These are phyloP conservation scores for Neoarius graeffei DNA, from an alignment of 2,113 vertebrate genomes.

Conservation along the genomic window DNA sequence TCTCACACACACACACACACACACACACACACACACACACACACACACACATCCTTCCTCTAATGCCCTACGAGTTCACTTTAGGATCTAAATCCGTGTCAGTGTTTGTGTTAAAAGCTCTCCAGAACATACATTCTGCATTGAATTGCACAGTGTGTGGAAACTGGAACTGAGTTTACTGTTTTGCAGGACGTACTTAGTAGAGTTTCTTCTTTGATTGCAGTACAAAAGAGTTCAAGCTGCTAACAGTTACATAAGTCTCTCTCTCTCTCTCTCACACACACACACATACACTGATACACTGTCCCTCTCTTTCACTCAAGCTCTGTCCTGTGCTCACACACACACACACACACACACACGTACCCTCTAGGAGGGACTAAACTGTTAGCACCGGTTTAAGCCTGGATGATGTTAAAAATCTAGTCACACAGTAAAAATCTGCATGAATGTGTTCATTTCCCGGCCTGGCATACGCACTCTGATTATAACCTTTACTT, in stretches of 20 bases:
- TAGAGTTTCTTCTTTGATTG: neutral
- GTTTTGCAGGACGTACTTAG: neutral
- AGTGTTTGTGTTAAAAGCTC: neutral
- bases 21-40: neutral
- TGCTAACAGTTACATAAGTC: neutral
- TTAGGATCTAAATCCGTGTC: neutral
- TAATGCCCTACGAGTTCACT: neutral
- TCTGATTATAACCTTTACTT: neutral
- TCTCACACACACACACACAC: neutral
- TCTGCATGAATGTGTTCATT: neutral
- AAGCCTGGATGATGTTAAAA: neutral
- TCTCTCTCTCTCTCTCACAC: conserved; percentile 1
- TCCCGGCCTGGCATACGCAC: too few species aligned
- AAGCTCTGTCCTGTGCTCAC: conserved; percentile 28
- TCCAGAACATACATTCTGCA: neutral
- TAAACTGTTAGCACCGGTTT: neutral
- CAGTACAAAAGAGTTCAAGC: neutral
- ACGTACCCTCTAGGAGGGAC: conserved; percentile 35
- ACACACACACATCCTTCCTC: conserved; percentile 11
- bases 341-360: conserved; percentile 56
- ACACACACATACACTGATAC: conserved; percentile 22
- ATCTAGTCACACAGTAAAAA: neutral
- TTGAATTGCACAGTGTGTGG: neutral
- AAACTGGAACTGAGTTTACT: neutral
- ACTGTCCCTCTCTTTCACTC: neutral